These are phyloP conservation scores for Hesperophylax magnus DNA, from an alignment of 1,140 invertebrate species.

Conservation along the genomic window DNA sequence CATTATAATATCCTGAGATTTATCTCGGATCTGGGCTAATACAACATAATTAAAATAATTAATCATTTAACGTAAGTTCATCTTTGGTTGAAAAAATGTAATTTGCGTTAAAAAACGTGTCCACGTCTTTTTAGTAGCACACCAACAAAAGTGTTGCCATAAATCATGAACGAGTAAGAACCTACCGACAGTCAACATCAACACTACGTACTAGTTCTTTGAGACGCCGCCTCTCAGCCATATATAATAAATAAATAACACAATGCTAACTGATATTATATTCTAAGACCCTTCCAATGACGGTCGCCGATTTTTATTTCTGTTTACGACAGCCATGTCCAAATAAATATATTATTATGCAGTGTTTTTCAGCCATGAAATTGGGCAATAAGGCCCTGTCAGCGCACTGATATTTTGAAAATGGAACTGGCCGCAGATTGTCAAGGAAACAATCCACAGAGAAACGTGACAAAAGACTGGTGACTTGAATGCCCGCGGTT, in stretches of 20 bases:
- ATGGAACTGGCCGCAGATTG: too few relatives aligned
- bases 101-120: too few relatives aligned
- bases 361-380: background rate
- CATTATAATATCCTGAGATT: too few relatives aligned
- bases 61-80: too few relatives aligned
- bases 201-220: background rate
- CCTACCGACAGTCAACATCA: background rate
- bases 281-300: background rate
- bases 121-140: too few relatives aligned
- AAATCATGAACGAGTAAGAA: background rate
- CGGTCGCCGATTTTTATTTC: conserved; percentile 7
- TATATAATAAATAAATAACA: too few relatives aligned
- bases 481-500: background rate
- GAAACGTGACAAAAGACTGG: too few relatives aligned
- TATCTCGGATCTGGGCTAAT: too few relatives aligned
- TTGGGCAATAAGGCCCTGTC: conserved; percentile 11
- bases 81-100: too few relatives aligned
- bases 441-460: background rate
- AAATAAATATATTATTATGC: background rate
- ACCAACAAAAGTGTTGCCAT: background rate
- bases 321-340: conserved; percentile 5
- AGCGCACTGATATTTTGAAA: background rate
- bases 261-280: too few relatives aligned
- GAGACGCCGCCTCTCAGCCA: background rate
- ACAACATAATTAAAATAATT: too few relatives aligned